Evolutionary conservation across 2,797 vertebrate genomes (phyloP), one percentile per base, ranked within the genome.

Genomic region (Leptodactylus fallax): DNA sequence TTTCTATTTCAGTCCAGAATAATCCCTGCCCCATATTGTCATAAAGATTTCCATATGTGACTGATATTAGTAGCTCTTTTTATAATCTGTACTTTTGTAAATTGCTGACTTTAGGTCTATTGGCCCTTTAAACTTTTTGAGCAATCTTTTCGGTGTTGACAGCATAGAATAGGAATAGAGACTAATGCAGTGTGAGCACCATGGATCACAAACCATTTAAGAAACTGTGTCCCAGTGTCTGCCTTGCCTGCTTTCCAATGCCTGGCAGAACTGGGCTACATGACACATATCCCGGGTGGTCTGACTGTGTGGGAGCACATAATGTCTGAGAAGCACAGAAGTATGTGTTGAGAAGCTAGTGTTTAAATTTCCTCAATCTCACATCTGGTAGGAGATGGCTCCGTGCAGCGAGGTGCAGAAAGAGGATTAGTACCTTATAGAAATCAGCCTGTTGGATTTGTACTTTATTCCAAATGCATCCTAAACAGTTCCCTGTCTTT

Each of bases 371-470:
- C 51, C 83, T 78, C 67, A 56, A 49, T 69, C 82, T 85, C 71
- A 86, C 87, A 89, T 89, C 87, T 89, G 87, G 84, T 78, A 77
- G 79, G 78, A 76, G 83, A 88, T 67, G 71, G 87, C 87, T 88
- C 83, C 82, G 76, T 88, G 87, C 65, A 53, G 67, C 36, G 69
- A 74, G 69, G 77, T 85, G 78, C 83, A 63, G 47, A 82, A 7
- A 67, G 23, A 88, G 87, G 83, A 88, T 85, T 88, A 88, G 65
- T 56, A 51, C 60, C 55, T 77, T 80, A 53, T 53, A 85, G 65
- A 77, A 74, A 61, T 71, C 81, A 61, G 21, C 19, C 80, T 16
- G 7, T 49, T 80, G 55, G 60, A 27, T 84, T 80, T 88, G 21
- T 78, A 25, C 60, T 65, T 71, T 67, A 47, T 79, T 83, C 74